Base-by-base conservation (phyloP, 2,888 invertebrate genomes). In the Pandemis corylana region DNA sequence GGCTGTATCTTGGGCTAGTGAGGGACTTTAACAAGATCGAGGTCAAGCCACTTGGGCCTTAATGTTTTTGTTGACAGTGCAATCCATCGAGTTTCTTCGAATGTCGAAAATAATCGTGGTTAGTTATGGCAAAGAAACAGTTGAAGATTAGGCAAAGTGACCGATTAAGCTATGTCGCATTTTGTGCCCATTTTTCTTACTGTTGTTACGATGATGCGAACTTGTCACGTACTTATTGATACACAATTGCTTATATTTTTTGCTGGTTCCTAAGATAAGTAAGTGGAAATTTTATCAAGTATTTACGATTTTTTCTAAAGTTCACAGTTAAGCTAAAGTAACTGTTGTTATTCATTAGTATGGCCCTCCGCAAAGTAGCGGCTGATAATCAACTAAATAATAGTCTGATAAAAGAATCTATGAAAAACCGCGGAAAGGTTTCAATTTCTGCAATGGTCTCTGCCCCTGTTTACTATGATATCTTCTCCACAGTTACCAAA, bases 21-120 rank as follows among this genome's bases (percentile, higher is more conserved):
- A 79, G 76, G 74, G 78, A 78, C 78, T 77, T 79, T 78, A 79
- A 79, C 77, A 79, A 78, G 79, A 84, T 83, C 80, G 84, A 80
- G 84, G 85, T 81, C 84, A 78, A 66, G 65, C 74, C 68, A 73
- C 76, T 76, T 77, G 79, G 78, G 84, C 84, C 83, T 84, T 84
- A 61, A 65, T 15, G 51, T 20, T 51, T 74, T 64, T 69, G 49
- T 44, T 28, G 63, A 63, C 67, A 61, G 49, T 73, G 68, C 28
- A 65, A 69, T 51, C n/a, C 51, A 2, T 49, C 66, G 42, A 36
- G 49, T 68, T 41, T 65, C 64, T 49, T 44, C 49, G 64, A 61
- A 46, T 61, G 41, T 56, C 72, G 68, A 72, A 68, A 63, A 53
- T 46, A 41, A 56, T 56, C 72, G 62, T 68, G 68, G 65, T 65